phyloP scores from a whole-genome alignment of 2,113 vertebrate species.

The Tragelaphus buxtoni region DNA sequence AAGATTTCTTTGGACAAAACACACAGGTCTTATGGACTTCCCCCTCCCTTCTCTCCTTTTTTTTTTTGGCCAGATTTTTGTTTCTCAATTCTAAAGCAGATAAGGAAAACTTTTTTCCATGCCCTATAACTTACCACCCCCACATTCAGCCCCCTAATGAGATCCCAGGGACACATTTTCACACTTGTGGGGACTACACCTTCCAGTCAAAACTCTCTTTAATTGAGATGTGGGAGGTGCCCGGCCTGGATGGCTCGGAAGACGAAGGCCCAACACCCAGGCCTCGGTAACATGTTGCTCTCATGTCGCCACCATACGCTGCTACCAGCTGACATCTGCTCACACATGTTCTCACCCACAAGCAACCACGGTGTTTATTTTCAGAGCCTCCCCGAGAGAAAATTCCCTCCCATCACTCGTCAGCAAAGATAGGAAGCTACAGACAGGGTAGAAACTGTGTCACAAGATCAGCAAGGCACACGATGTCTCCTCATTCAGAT shows the following conservation, averaged over 20 bases:
- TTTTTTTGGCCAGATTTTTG: not conserved
- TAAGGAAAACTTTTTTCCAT: not conserved
- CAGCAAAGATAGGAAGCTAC: constrained; percentile 60
- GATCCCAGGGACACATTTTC: constrained; percentile 29
- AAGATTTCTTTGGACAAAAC: constrained; percentile 51
- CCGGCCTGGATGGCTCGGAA: constrained; percentile 7
- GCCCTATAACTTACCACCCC: not conserved
- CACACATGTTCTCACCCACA: constrained; percentile 68
- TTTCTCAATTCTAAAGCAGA: not conserved
- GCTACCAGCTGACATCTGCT: constrained; percentile 69
- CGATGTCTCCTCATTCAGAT: not conserved
- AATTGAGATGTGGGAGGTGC: not conserved
- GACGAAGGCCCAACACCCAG: constrained; percentile 17
- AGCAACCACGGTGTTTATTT: constrained; percentile 73
- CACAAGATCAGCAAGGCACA: constrained; percentile 46
- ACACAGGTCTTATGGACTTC: constrained; percentile 13
- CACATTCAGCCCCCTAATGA: not conserved
- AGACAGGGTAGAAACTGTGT: constrained; percentile 20
- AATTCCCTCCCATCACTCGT: constrained; percentile 37
- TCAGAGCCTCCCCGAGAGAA: constrained; percentile 46
- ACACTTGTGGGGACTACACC: constrained; percentile 32
- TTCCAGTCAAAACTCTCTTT: constrained; percentile 58
- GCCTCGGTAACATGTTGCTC: not conserved
- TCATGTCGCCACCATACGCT: constrained; percentile 75
- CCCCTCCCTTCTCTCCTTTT: rapidly evolving